Percentiles rank a stretch among this genome's conserved stretches.
Conservation (phyloP, 2,113 vertebrate species). For the Lepisosteus osseus region DNA sequence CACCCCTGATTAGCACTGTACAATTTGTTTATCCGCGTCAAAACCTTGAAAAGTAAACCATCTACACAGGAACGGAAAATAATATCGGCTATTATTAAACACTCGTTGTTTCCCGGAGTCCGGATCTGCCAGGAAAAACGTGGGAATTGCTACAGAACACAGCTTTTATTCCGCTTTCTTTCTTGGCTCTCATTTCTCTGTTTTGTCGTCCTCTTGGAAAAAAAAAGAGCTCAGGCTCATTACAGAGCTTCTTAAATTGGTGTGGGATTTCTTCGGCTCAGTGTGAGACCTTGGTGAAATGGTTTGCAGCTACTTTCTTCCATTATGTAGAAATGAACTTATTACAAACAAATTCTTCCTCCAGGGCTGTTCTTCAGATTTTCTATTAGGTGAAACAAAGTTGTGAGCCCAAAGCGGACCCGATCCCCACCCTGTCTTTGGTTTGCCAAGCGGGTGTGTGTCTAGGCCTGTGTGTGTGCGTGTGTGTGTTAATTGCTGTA, state of each 20-base stretch:
- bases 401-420: slow-evolving; percentile 45
- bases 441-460: not conserved
- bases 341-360: slow-evolving; percentile 84
- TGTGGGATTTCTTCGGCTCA: slow-evolving; percentile 76
- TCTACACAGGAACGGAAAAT: slow-evolving; percentile 10
- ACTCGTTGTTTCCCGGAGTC: not conserved
- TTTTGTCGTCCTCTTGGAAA: slow-evolving; percentile 6
- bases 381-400: slow-evolving; percentile 85
- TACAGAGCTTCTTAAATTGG: slow-evolving; percentile 45
- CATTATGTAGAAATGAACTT: slow-evolving; percentile 84
- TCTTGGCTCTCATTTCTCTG: slow-evolving; percentile 2
- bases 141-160: slow-evolving; percentile 3
- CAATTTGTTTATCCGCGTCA: not conserved
- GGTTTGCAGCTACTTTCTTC: slow-evolving; percentile 81
- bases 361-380: slow-evolving; percentile 83
- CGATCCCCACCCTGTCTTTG: not conserved
- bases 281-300: slow-evolving; percentile 80
- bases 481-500: not conserved
- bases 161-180: not conserved
- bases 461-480: not conserved
- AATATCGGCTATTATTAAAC: slow-evolving; percentile 14
- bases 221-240: slow-evolving; percentile 61
- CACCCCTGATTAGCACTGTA: not conserved
- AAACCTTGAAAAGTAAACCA: not conserved
- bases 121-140: not conserved